Percentiles rank a stretch among this genome's conserved stretches.
Evolutionary conservation across 64 coral and sea anemone genomes (phyloP).

Genomic region (Stichodactyla mertensii): DNA sequence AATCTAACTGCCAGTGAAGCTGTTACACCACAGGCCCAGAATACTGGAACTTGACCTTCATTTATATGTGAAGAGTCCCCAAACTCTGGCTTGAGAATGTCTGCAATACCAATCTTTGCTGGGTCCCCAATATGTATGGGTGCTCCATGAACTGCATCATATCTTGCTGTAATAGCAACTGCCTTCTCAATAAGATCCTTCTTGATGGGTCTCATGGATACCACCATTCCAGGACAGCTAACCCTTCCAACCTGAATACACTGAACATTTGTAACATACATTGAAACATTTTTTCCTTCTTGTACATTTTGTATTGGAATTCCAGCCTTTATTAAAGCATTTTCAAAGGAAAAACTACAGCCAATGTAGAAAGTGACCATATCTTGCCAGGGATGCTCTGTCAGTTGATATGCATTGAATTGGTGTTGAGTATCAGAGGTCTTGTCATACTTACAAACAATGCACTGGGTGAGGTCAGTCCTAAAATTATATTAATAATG

Average conservation of each 20-base stretch:
- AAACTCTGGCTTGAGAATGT: not conserved
- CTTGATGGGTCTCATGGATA: constrained; percentile 52
- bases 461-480: constrained; percentile 61
- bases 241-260: constrained; percentile 44
- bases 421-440: not conserved
- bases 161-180: constrained; percentile 29
- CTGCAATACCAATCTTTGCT: constrained; percentile 48
- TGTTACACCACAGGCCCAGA: too few species aligned
- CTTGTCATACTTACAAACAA: not conserved
- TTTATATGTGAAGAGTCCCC: not conserved
- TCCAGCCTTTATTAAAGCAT: constrained; percentile 49
- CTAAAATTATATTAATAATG: constrained; percentile 28
- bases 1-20: too few species aligned
- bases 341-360: constrained; percentile 77
- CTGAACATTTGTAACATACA: constrained; percentile 53
- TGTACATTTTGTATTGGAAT: constrained; percentile 39
- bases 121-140: constrained; percentile 71
- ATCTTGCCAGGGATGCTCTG: constrained; percentile 43
- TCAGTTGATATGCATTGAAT: constrained; percentile 23
- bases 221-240: constrained; percentile 37
- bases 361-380: constrained; percentile 78
- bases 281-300: constrained; percentile 22
- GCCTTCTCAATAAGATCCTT: constrained; percentile 44
- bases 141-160: constrained; percentile 50
- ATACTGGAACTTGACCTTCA: too few species aligned